Evolutionary conservation across 2,797 vertebrate genomes (phyloP).

Genomic region (Artibeus lituratus): DNA sequence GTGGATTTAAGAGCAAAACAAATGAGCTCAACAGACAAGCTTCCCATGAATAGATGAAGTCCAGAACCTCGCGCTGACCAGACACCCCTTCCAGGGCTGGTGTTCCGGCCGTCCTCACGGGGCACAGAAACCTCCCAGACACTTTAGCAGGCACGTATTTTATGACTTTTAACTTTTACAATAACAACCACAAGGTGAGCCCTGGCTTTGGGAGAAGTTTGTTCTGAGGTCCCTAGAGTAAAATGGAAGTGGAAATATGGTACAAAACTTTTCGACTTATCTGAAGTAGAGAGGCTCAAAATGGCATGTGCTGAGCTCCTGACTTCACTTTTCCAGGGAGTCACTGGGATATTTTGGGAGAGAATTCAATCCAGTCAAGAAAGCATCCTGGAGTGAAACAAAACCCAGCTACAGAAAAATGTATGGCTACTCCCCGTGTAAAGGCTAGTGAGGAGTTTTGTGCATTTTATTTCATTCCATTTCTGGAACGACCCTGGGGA

Average conservation of each 20-base stretch:
- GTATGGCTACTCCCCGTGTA: not conserved
- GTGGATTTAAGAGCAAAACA: slow-evolving; percentile 1
- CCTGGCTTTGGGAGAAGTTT: not conserved
- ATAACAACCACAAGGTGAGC: not conserved
- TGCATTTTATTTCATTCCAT: not conserved
- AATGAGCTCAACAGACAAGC: slow-evolving; percentile 11
- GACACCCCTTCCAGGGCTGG: not conserved
- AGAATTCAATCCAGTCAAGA: not conserved
- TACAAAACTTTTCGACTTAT: not conserved
- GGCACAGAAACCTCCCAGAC: slow-evolving; percentile 13
- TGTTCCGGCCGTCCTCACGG: not conserved
- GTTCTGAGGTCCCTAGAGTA: not conserved
- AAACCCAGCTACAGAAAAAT: not conserved
- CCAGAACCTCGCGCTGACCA: not conserved
- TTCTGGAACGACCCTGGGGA: not conserved
- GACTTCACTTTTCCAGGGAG: not conserved
- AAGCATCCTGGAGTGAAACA: not conserved
- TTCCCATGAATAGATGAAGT: not conserved
- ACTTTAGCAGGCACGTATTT: not conserved
- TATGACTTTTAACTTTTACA: not conserved
- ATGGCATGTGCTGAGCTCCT: not conserved
- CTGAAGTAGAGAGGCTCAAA: not conserved
- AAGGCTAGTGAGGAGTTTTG: not conserved
- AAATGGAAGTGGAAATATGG: not conserved
- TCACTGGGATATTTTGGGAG: not conserved